Base-by-base conservation (phyloP, 23 tunicate genomes). In the Styela clava region DNA sequence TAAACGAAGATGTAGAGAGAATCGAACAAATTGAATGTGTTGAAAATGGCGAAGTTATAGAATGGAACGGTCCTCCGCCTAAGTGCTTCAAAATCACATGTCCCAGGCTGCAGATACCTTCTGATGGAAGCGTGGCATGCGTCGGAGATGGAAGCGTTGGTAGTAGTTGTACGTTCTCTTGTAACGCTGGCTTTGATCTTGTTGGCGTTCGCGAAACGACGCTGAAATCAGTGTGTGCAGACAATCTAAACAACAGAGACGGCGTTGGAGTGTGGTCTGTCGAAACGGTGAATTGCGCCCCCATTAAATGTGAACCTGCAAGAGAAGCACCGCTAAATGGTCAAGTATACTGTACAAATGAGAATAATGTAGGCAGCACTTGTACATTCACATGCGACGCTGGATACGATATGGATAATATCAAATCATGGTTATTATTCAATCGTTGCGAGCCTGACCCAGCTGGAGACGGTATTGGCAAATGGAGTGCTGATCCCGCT, bases 401-500 rank as follows among this genome's bases (percentile, higher is more conserved):
- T 26, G 65, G 27, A 18, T 76, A 76, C 0, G 81, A 76, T 29
- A n/a, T 76, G 81, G 81, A 76, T 52, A 64, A 26, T 7, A 76
- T 64, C 18, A 1, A 26, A 0, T 64, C n/a, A 18, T 31, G 65
- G 37, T 33, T 23, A 7, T 1, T 76, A 7, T 31, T 56, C 18
- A 44, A 52, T 24, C 19, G 19, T 24, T 76, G 81, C 26, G 16
- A 35, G 7, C 29, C 35, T 29, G 64, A 25, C 24, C 2, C 64
- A 20, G 2, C 30, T 0, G 81, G 64, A 18, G 64, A 76, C 44
- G 81, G 81, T 21, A 44, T n/a, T 12, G 81, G 81, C 9, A 76
- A 27, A n/a, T 76, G 81, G 81, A 44, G 24, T 52, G 64, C 24
- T n/a, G 81, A 76, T n/a, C 81, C 81, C 7, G 62, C 26, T 16